Base-by-base conservation (phyloP, 2,113 vertebrate species). In the Myiopsitta monachus region DNA sequence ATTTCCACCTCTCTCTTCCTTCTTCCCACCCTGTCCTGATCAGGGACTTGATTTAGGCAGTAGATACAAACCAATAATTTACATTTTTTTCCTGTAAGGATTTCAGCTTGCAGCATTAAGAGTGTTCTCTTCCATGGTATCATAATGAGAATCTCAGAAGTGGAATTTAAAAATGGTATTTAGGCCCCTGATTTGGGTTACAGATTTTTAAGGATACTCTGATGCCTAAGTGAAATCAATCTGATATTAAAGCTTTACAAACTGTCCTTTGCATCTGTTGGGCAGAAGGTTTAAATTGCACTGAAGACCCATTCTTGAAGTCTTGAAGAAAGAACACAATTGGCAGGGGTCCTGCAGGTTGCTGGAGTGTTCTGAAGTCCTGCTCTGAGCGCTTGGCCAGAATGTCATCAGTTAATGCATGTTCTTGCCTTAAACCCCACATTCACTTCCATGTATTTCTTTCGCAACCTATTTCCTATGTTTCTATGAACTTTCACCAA, bases 101-200 rank as follows among this genome's bases (percentile, higher is more conserved):
- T 75, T 95, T 87, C 31, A n/a, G 22, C 69, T 83, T 87, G 19
- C 26, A 70, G 10, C 31, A 46, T 47, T 70, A 77, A 31, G 18
- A 54, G 9, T 55, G 6, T 67, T 90, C 38, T 87, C 18, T 86
- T 93, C 59, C 59, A 46, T 81, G 28, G 30, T 43, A 83, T 70
- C 49, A 49, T 43, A 92, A 86, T 55, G 9, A 52, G 64, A 93
- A 70, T 54, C 38, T 88, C 63, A 85, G 62, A 80, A 92, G 57
- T 31, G 36, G 30, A 36, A 83, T 90, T 73, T 93, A 31, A 82
- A 95, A 92, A 66, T 31, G 3, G 1, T 57, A 11, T 82, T 85
- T 73, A 93, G 44, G 16, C 9, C 16, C 27, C 57, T 72, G 43
- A 31, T 83, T 52, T 69, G 55, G 44, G 7, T 73, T 79, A 85